phyloP scores from a whole-genome alignment of 37 sponge, comb jelly and placozoan genomes.

The Cladorhizidae sp. region DNA sequence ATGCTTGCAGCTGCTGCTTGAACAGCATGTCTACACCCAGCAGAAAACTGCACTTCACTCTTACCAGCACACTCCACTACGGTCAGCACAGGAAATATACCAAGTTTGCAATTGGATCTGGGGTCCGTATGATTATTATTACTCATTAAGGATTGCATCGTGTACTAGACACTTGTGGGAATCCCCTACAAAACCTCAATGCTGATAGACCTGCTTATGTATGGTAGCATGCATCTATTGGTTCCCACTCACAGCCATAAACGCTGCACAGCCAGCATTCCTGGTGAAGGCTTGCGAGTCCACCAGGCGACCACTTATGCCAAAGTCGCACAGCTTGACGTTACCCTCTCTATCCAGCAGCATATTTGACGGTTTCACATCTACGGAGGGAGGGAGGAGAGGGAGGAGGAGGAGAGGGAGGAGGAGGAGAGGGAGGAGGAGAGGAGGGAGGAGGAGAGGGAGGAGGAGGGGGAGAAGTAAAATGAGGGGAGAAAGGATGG shows the following conservation, averaged over 20 bases:
- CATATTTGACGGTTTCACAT: slow-evolving; percentile 94
- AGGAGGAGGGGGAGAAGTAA: slow-evolving; percentile 5
- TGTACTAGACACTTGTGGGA: no score
- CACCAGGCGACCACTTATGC: slow-evolving; percentile 90
- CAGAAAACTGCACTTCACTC: no score
- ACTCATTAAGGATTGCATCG: no score
- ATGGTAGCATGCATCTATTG: no score
- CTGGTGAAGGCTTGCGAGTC: slow-evolving; percentile 87
- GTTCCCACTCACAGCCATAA: slow-evolving; percentile 90
- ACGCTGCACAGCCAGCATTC: slow-evolving; percentile 85
- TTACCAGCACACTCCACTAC: no score
- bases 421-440: neutral
- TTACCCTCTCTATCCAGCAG: slow-evolving; percentile 70
- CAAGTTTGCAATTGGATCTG: no score
- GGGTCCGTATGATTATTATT: no score
- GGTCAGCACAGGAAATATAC: no score
- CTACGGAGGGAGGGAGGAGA: slow-evolving; percentile 29
- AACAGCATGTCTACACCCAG: no score
- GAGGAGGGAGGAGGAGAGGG: slow-evolving; percentile 3
- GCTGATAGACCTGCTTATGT: no score
- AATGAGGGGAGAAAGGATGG: neutral
- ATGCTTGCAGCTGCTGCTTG: no score
- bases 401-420: neutral
- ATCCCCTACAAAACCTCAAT: no score
- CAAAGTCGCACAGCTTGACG: slow-evolving; percentile 95